Evolutionary conservation across 1,140 invertebrate genomes (phyloP).

Genomic region (Mycetomoellerius zeteki): DNA sequence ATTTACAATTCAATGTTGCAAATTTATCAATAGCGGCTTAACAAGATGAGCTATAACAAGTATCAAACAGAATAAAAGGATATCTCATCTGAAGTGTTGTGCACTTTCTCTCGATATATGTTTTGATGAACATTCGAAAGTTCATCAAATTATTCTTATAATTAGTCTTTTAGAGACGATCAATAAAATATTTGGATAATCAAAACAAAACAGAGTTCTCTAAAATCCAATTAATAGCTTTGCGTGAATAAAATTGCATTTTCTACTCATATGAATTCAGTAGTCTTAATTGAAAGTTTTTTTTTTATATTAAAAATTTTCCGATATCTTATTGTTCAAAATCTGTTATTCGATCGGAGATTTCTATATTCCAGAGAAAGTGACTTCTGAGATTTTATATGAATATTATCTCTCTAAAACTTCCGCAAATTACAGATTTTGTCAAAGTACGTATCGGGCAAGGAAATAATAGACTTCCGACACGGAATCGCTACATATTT

Average conservation of each 20-base stretch:
- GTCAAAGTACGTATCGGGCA: not conserved
- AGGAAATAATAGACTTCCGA: conserved; percentile 22
- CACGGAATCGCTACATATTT: conserved; percentile 22
- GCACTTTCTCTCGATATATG: conserved; percentile 32
- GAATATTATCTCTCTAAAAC: not conserved
- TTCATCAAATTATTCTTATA: not conserved
- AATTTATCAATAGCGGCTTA: not conserved
- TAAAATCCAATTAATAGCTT: not conserved
- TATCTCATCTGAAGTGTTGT: not conserved
- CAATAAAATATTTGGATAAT: not conserved
- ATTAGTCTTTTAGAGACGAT: not conserved
- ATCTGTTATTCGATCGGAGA: not conserved
- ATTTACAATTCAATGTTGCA: not conserved
- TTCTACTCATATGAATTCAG: not conserved
- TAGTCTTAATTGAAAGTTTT: not conserved
- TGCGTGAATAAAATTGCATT: not conserved
- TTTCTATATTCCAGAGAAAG: not conserved
- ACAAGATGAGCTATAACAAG: not conserved
- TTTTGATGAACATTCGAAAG: not conserved
- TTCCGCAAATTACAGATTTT: conserved; percentile 34
- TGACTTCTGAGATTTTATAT: conserved; percentile 18
- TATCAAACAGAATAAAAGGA: not conserved
- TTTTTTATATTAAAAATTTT: not conserved
- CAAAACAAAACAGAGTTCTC: not conserved
- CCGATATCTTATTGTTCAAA: not conserved